Evolutionary conservation across 2,888 invertebrate genomes (phyloP), one percentile per base, ranked within the genome.

Genomic region (Ethmia dodecea): DNA sequence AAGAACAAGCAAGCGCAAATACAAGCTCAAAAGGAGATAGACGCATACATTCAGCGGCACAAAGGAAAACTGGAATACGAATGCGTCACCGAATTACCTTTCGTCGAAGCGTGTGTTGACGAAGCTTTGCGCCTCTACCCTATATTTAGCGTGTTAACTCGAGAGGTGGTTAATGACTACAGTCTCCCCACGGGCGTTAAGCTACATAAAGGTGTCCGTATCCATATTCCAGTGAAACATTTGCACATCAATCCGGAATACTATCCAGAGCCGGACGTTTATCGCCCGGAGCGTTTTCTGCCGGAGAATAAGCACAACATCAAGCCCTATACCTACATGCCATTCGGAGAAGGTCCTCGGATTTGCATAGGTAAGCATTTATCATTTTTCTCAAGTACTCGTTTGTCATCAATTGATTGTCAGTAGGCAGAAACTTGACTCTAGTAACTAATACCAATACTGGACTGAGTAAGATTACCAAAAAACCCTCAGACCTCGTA

Each of bases 311-410:
- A 45, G 31, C 37, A 44, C 3, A 52, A 55, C 8, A 50, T 67
- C 2, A 52, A 39, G 11, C 60, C 60, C 0, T 64, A 52, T 35
- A 58, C 60, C 0, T 69, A 57, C 33, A 37, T 65, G 13, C 66
- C 70, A 0, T 72, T 71, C 37, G 69, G 70, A 10, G 60, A 61
- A 2, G 78, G 78, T n/a, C 58, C 55, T 0, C 53, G 70, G 29
- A 45, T 52, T 33, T 73, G 72, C 30, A 51, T 72, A 5, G 72
- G 71, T 71, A 52, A 50, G 54, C 37, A 2, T n/a, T 20, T 9
- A 20, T n/a, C 20, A 20, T 20, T 9, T 22, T 8, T n/a, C 3
- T 20, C 20, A 1, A 9, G n/a, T 9, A 8, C n/a, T n/a, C n/a
- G n/a, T n/a, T n/a, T n/a, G n/a, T n/a, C n/a, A n/a, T n/a, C n/a